These are phyloP conservation scores for Steromphala cineraria DNA, from an alignment of 2,888 invertebrate species.

Conservation along the genomic window DNA sequence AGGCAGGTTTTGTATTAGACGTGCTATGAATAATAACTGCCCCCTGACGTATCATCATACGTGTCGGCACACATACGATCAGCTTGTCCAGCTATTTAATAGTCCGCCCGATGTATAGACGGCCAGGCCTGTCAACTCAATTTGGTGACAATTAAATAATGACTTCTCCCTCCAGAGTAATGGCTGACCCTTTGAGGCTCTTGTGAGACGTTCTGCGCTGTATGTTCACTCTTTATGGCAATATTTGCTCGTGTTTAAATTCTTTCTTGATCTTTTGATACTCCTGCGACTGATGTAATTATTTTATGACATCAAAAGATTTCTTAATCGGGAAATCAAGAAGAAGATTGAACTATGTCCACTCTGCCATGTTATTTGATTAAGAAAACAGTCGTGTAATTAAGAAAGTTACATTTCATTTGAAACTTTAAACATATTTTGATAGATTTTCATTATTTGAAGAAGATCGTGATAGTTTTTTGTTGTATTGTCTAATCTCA, in stretches of 20 bases:
- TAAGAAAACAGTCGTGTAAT: too few species aligned
- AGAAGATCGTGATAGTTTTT: too few species aligned
- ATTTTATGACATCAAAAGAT: not conserved
- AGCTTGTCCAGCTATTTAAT: not conserved
- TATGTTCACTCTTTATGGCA: not conserved
- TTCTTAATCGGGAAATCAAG: too few species aligned
- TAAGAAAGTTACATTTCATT: too few species aligned
- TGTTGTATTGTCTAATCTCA: too few species aligned
- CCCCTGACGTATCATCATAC: not conserved
- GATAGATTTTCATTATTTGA: too few species aligned
- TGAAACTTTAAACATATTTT: too few species aligned
- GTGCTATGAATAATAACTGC: not conserved
- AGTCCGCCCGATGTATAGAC: not conserved
- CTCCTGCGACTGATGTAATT: not conserved
- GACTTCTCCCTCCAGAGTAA: not conserved
- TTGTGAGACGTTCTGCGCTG: not conserved
- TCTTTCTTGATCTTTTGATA: not conserved
- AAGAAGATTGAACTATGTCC: too few species aligned
- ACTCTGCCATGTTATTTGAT: too few species aligned
- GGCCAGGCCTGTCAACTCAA: not conserved
- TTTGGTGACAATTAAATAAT: conserved; percentile 1
- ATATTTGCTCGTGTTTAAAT: not conserved
- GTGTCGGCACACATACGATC: not conserved
- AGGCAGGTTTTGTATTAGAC: not conserved
- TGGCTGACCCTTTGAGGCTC: not conserved